Percentiles rank a stretch among this genome's conserved stretches.
Conservation (phyloP, 2,113 vertebrate genomes). For the Alligator mississippiensis region DNA sequence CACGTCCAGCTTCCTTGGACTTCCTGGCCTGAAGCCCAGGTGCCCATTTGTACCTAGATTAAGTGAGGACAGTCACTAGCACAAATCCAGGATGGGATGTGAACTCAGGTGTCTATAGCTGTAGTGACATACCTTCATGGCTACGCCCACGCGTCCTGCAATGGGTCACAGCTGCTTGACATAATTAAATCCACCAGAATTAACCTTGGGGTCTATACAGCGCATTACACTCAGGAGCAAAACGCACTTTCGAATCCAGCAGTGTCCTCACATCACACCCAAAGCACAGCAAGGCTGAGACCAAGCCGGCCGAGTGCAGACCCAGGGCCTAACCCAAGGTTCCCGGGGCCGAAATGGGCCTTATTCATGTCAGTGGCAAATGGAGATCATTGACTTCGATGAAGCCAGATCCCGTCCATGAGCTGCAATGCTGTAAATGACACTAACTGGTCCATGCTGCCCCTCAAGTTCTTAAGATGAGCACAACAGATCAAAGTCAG, state of each 20-base stretch:
- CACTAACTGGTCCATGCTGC: not conserved
- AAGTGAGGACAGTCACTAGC: no score
- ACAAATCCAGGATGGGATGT: no score
- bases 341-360: not conserved
- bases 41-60: no score
- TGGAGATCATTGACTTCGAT: not conserved
- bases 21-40: no score
- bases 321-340: not conserved
- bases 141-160: no score
- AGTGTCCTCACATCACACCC: not conserved
- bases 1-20: no score
- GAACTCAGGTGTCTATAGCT: no score
- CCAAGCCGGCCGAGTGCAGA: not conserved
- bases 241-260: not conserved
- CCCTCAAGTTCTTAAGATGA: not conserved
- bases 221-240: not conserved
- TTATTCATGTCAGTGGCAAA: not conserved
- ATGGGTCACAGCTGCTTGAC: no score
- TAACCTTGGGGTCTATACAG: not conserved
- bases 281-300: not conserved
- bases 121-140: no score
- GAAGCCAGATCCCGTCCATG: no score
- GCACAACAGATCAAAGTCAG: not conserved
- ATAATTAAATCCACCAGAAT: not conserved
- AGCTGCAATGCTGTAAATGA: not conserved